phyloP scores from a whole-genome alignment of 1,140 invertebrate genomes.

The Trichogramma pretiosum region DNA sequence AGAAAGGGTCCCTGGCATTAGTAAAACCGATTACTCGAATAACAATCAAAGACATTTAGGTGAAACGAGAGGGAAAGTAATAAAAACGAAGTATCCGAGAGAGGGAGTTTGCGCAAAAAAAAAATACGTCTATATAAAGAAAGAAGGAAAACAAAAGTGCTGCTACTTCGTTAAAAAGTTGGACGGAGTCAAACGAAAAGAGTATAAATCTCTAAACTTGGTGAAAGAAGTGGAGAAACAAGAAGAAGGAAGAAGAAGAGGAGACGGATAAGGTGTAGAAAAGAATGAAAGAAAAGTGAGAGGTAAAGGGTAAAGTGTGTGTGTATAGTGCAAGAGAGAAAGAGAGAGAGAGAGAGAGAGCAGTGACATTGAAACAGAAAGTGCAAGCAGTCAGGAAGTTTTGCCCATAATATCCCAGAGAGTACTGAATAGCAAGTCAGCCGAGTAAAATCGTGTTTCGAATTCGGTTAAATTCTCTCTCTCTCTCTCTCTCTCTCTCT shows the following conservation, averaged over 20 bases:
- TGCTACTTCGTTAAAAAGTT: constrained; percentile 13
- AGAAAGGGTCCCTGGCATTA: too few species aligned
- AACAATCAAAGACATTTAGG: constrained; percentile 12
- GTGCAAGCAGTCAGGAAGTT: constrained; percentile 17
- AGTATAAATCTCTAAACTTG: not conserved
- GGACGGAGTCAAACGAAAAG: not conserved
- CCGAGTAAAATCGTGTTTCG: constrained; percentile 30
- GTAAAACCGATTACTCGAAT: too few species aligned
- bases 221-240: not conserved
- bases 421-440: constrained; percentile 24
- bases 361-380: constrained; percentile 12
- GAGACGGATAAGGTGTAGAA: not conserved
- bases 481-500: too few species aligned
- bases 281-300: too few species aligned
- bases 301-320: not conserved
- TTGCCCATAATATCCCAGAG: too few species aligned
- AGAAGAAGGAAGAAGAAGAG: not conserved
- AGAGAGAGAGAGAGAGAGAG: constrained; percentile 10
- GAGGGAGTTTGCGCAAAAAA: not conserved
- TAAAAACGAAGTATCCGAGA: constrained; percentile 2
- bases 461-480: too few species aligned
- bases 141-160: not conserved
- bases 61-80: constrained; percentile 15
- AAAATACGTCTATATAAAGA: not conserved
- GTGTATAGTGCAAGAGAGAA: not conserved